Base-by-base conservation (phyloP, 2,888 invertebrate genomes). In the Andrena minutula region DNA sequence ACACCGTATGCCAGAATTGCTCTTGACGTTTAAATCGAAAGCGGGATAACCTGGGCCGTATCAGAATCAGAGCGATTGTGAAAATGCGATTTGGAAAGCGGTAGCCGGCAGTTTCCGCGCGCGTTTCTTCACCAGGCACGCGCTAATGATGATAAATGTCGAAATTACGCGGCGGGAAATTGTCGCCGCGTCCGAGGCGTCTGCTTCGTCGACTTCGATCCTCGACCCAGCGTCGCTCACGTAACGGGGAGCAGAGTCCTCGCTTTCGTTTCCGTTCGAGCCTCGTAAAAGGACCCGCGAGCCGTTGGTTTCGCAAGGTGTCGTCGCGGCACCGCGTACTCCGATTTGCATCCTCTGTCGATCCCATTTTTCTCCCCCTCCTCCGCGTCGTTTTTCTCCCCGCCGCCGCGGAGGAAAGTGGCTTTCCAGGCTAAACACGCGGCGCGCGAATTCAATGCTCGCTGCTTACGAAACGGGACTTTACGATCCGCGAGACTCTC, bases 91-190 rank as follows among this genome's bases (percentile, higher is more conserved):
- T 71, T 79, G 71, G 77, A 71, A 77, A 71, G 41, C 58, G 53
- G 63, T 20, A 32, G 61, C 28, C 20, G 8, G 23, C 26, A 12
- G 8, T 66, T 61, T 61, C 49, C 56, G 47, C 56, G 49, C 58
- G n/a, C 8, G 61, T 56, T 78, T 64, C 79, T 26, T 61, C 61
- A 58, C 60, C 74, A 65, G 66, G 47, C 60, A 30, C 26, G 60
- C 51, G 63, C 68, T 79, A 80, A 81, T 64, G 81, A 81, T 65
- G 74, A 80, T 73, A 80, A 75, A 63, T 66, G 75, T 80, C 28
- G 82, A 53, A 70, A 53, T 75, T 51, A 20, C 78, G 74, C 53
- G 72, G 26, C 65, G 47, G 53, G 35, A 23, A 70, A 70, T 63
- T 47, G 30, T 71, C 41, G 7, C 49, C n/a, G 63, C 53, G 71